phyloP scores from a whole-genome alignment of 2,888 invertebrate species.

The Autographa pulchrina region DNA sequence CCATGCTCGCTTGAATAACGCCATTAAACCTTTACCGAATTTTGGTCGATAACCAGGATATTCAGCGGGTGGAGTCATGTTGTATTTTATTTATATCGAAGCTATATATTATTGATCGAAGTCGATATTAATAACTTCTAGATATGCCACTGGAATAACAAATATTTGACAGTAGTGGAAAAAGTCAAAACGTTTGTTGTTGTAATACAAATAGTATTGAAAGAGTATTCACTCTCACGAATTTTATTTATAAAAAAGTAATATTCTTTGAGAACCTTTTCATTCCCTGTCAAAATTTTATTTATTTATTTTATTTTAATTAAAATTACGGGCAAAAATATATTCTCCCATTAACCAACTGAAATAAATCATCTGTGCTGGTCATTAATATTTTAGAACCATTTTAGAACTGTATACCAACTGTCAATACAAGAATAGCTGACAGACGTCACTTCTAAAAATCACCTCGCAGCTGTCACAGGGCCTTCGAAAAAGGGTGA shows the following conservation, averaged over 20 bases:
- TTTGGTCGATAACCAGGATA: constrained; percentile 73
- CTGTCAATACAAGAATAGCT: too few relatives aligned
- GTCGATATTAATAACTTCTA: not conserved
- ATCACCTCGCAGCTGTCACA: not conserved
- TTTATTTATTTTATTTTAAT: too few relatives aligned
- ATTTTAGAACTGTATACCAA: too few relatives aligned
- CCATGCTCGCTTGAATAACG: constrained; percentile 82
- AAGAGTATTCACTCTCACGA: not conserved
- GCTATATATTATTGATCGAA: too few relatives aligned
- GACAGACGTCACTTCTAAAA: too few relatives aligned
- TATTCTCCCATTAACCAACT: too few relatives aligned
- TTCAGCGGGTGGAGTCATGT: constrained; percentile 68
- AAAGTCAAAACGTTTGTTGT: not conserved
- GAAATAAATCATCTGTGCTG: too few relatives aligned
- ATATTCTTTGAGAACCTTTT: too few relatives aligned
- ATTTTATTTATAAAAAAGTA: not conserved
- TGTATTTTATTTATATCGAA: not conserved
- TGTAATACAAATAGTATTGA: not conserved
- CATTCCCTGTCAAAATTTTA: too few relatives aligned
- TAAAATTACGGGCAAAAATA: too few relatives aligned
- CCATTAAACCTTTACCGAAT: constrained; percentile 71
- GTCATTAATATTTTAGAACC: too few relatives aligned
- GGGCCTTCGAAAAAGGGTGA: not conserved
- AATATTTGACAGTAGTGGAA: not conserved
- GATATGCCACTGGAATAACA: not conserved